Evolutionary conservation across 1,140 invertebrate genomes (phyloP).

Genomic region (Panulirus ornatus): DNA sequence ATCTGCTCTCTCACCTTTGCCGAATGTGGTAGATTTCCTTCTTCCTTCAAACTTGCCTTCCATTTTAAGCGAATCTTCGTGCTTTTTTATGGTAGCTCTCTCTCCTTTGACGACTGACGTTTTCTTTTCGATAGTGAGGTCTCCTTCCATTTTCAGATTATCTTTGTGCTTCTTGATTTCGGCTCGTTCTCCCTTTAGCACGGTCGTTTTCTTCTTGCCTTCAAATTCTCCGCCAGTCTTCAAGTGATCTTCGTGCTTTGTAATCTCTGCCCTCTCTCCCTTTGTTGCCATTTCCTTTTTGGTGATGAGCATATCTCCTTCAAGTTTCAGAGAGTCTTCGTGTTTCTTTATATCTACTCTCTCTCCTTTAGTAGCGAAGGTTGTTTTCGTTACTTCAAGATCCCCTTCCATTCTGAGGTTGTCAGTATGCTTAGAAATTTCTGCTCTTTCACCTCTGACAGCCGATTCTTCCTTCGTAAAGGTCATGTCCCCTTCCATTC

Average conservation of each 20-base stretch:
- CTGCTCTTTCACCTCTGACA: slow-evolving; percentile 77
- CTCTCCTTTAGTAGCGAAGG: slow-evolving; percentile 69
- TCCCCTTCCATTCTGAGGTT: slow-evolving; percentile 79
- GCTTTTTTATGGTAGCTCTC: slow-evolving; percentile 77
- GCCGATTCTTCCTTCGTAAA: slow-evolving; percentile 51
- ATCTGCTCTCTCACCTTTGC: slow-evolving; percentile 77
- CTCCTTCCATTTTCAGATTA: slow-evolving; percentile 75
- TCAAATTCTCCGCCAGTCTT: slow-evolving; percentile 44
- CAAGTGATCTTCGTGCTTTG: slow-evolving; percentile 79
- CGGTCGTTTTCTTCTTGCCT: slow-evolving; percentile 31
- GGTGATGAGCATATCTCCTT: slow-evolving; percentile 77
- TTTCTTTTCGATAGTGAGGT: slow-evolving; percentile 62
- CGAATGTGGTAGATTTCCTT: slow-evolving; percentile 49
- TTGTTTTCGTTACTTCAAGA: slow-evolving; percentile 69
- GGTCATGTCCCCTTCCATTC: slow-evolving; percentile 74
- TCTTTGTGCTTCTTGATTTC: slow-evolving; percentile 73
- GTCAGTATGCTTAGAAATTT: slow-evolving; percentile 81
- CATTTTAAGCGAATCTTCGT: slow-evolving; percentile 81
- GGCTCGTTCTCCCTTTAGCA: slow-evolving; percentile 66
- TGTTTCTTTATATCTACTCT: slow-evolving; percentile 77
- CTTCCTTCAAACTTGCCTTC: slow-evolving; percentile 82
- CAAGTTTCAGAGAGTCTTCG: slow-evolving; percentile 80
- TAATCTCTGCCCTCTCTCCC: slow-evolving; percentile 76
- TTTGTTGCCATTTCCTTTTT: slow-evolving; percentile 23
- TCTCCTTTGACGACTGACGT: slow-evolving; percentile 77